Base-by-base conservation (phyloP, 2,113 vertebrate species). In the Zosterops lateralis region DNA sequence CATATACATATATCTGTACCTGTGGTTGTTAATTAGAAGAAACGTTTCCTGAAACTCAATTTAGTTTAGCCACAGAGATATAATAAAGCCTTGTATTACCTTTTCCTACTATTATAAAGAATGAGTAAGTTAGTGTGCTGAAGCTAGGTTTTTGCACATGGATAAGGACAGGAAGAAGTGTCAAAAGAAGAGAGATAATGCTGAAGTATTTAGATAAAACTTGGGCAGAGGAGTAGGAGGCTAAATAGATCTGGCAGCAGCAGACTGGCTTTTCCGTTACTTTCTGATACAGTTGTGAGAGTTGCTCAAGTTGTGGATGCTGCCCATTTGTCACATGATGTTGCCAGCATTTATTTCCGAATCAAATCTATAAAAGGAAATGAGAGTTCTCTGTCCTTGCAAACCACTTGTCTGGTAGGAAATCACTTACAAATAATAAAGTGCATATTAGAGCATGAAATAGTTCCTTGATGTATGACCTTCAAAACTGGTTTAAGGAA, bases 281-380 rank as follows among this genome's bases (percentile, higher is more conserved):
- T 91, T 91, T 93, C 50, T 9, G 1, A 79, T 87, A 42, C 61
- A 87, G 72, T 92, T 73, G 50, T 17, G 58, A 79, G 57, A 81
- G 84, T 84, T 84, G 73, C 66, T 89, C 17, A 53, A 79, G 71
- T 79, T 91, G 84, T 75, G 57, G 84, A 65, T 93, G 58, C 61
- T 95, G 94, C 84, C 66, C 24, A 6, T 73, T 81, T 65, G 84
- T 91, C 92, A 84, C 91, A 9, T 93, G 92, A 12, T 77, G 42
- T 65, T 89, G 87, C 92, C 83, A 75, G 65, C 70, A 53, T 95
- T 95, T 96, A 91, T 91, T 96, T 95, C 94, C 60, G 47, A 95
- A 96, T 95, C 91, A 91, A 83, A 94, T 95, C 93, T 95, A 29
- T 91, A 87, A 92, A 92, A 95, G 91, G 95, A 95, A 97, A 94